Evolutionary conservation across 1,140 invertebrate genomes (phyloP), one percentile per base, ranked within the genome.

Genomic region (Agraylea sexmaculata): DNA sequence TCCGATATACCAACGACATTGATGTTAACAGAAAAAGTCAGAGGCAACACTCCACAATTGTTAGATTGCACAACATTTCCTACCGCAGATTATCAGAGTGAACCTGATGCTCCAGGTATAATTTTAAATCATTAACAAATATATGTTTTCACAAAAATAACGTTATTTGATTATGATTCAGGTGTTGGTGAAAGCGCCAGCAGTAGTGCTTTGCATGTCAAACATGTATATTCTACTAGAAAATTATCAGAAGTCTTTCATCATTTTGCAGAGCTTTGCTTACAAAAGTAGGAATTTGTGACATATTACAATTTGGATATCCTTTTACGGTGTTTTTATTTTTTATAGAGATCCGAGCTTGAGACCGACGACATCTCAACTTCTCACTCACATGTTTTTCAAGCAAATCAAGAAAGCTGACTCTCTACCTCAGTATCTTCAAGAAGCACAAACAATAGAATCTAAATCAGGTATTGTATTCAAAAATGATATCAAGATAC

Each of bases 11-110:
- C 80, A 16, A 77, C 78, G 20, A 91, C 87, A 1, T 71, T 90
- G 49, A 90, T 93, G 86, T 69, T 90, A 32, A 80, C 85, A 2
- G 87, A 91, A 63, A 94, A 92, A 64, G 71, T 92, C 7, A 70
- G 81, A 38, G 87, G 87, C 10, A 76, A 73, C 49, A 73, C 75
- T 8, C 85, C 87, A 15, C 75, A 78, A 38, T 60, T 89, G 41
- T 62, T 88, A 18, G 87, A 91, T 64, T 74, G 71, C 46, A 78
- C 77, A 10, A 87, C 84, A 2, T 74, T 81, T 50, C 68, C 70
- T 3, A 60, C 67, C 21, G 68, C 69, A 7, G 62, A 66, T 23
- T 56, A 67, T 31, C 58, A 66, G 39, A 69, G 71, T 45, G 68
- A 74, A 40, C 51, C 52, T 22, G 63, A 71, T 39, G 18, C 31